Conservation (phyloP, 2,797 vertebrate genomes). For the Sus cebifrons region DNA sequence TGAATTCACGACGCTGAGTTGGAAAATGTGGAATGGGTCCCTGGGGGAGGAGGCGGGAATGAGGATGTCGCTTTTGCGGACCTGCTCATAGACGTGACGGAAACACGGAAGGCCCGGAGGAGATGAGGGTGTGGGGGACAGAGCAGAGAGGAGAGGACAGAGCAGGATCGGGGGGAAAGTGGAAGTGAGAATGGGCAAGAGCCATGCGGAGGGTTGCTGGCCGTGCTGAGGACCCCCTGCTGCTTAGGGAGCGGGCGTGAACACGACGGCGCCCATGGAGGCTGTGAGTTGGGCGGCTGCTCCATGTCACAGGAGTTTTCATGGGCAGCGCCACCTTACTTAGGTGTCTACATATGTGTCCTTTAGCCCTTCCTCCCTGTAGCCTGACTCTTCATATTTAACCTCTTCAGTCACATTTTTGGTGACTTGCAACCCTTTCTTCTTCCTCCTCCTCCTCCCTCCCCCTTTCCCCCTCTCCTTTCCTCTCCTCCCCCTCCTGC, state of each 20-base stretch:
- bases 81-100: neutral
- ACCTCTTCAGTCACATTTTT: neutral
- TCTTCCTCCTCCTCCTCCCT: neutral
- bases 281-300: neutral
- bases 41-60: neutral
- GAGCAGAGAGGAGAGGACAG: neutral
- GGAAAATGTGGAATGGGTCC: neutral
- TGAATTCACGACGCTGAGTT: accelerated
- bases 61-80: neutral
- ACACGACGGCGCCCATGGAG: accelerated
- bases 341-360: neutral
- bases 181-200: neutral
- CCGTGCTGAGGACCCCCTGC: neutral
- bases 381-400: neutral
- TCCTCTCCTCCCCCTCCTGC: too few species aligned
- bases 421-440: neutral
- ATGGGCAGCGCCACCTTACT: neutral
- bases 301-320: neutral
- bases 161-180: neutral
- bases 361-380: neutral
- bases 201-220: neutral
- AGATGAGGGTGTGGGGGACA: neutral
- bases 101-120: accelerated
- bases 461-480: too few species aligned
- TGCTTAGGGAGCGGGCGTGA: neutral